These are phyloP conservation scores for Lampris incognitus DNA, from an alignment of 2,113 vertebrate species.

Conservation along the genomic window DNA sequence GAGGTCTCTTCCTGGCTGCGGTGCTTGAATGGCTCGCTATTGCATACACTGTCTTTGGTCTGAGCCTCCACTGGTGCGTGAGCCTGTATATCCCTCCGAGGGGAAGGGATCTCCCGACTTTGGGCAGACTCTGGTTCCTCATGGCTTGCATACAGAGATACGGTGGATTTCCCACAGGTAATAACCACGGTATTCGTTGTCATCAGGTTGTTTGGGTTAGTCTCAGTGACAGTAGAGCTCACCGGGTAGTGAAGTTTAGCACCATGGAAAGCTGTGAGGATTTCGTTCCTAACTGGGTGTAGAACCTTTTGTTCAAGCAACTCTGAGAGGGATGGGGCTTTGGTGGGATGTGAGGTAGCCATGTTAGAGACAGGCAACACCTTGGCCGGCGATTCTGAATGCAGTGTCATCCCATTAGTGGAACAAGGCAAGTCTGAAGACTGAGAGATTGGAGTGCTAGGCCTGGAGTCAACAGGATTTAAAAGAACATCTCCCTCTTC, in stretches of 20 bases:
- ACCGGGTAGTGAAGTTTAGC: conserved; percentile 53
- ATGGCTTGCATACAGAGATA: conserved; percentile 37
- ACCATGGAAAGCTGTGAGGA: conserved; percentile 57
- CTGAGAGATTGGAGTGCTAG: conserved; percentile 30
- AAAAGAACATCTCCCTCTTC: conserved; percentile 27
- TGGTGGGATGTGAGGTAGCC: conserved; percentile 78
- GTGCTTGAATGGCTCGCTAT: conserved; percentile 40
- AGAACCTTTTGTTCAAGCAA: conserved; percentile 44
- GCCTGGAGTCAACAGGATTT: conserved; percentile 24
- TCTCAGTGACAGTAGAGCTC: conserved; percentile 34
- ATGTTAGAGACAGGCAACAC: conserved; percentile 57
- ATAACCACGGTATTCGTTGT: conserved; percentile 61
- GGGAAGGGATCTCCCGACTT: conserved; percentile 17
- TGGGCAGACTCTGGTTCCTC: conserved; percentile 42
- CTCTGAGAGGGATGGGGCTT: conserved; percentile 60
- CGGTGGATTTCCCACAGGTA: conserved; percentile 56
- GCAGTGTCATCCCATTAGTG: conserved; percentile 38
- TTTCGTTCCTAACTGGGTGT: conserved; percentile 50
- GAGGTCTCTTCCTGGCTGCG: conserved; percentile 32
- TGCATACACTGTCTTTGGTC: conserved; percentile 74
- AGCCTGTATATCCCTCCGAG: conserved; percentile 33
- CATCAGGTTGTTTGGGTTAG: conserved; percentile 31
- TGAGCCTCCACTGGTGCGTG: conserved; percentile 53
- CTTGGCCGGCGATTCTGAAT: conserved; percentile 37
- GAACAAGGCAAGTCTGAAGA: conserved; percentile 39